Conservation (phyloP, 2,797 vertebrate genomes). For the Tokudaia tokunoshimensis region DNA sequence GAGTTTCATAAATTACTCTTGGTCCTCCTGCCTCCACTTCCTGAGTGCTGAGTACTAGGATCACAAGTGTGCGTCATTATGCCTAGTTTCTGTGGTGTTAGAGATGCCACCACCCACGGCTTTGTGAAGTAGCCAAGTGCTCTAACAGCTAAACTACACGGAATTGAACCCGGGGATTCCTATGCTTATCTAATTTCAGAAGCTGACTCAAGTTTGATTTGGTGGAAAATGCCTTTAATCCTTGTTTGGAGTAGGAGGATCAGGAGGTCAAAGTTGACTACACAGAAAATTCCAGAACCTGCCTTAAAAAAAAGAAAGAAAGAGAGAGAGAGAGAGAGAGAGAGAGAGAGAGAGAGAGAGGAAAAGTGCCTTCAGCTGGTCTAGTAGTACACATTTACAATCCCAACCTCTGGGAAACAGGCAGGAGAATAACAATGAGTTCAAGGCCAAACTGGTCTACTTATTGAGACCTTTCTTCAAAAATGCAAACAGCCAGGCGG, state of each 20-base stretch:
- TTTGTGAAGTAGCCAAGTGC: neutral
- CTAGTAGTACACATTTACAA: neutral
- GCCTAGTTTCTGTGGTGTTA: neutral
- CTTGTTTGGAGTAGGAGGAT: too few relatives aligned
- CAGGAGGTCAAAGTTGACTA: neutral
- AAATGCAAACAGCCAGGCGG: neutral
- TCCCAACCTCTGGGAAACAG: neutral
- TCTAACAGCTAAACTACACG: neutral
- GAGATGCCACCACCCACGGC: neutral
- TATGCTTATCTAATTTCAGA: slow-evolving; percentile 54
- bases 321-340: accelerated
- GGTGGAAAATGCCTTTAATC: neutral
- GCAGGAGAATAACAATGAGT: neutral
- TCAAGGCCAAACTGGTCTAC: neutral
- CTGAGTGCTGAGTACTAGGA: neutral
- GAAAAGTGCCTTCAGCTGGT: neutral
- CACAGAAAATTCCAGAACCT: neutral
- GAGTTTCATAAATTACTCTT: neutral
- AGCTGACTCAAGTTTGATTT: neutral
- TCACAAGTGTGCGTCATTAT: too few relatives aligned
- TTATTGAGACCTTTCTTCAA: neutral
- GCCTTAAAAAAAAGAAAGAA: too few relatives aligned
- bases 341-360: too few relatives aligned
- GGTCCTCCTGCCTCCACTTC: neutral
- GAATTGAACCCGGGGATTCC: neutral